Evolutionary conservation across 2,113 vertebrate species (phyloP), one percentile per base, ranked within the genome.

Genomic region (Bubo blakistoni): DNA sequence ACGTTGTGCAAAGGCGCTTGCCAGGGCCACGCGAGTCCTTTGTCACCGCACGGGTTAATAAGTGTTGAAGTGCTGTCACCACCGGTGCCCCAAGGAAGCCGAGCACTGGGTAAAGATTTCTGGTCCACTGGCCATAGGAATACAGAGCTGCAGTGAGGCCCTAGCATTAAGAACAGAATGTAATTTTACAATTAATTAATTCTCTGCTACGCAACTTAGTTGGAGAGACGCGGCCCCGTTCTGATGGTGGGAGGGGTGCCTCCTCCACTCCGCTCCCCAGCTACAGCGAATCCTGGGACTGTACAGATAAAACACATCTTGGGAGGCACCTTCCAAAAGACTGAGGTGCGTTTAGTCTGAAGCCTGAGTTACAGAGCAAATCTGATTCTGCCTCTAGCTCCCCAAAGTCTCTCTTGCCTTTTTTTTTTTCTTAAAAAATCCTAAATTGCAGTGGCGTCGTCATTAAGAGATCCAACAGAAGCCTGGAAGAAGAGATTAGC

Each of bases 401-500:
- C n/a, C 42, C 73, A 24, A 44, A 94, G 1, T 27, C 61, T 57
- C 32, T 77, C 70, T 42, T 40, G 8, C 15, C 1, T 5, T 54
- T 47, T 49, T 22, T 40, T 47, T 36, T 14, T 5, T n/a, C 47
- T 8, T 3, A 10, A 7, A 51, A 70, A 27, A 13, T 3, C 24
- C 34, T 34, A 40, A 85, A 89, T 26, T 59, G 13, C 88, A 79
- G n/a, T 19, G 30, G 22, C 8, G 6, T 63, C 11, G 0, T 81
- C 94, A 96, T 91, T 81, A 92, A 92, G 61, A 94, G 91, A 91
- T 79, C 80, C 95, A 88, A 81, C 90, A 94, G 96, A 96, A 97
- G 94, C 86, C 80, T 94, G 96, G 86, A 94, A 96, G 94, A 91
- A 92, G 80, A 92, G 91, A 96, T 93, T 79, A 97, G 91, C 94